Evolutionary conservation across 2,113 vertebrate genomes (phyloP), one percentile per base, ranked within the genome.

Genomic region (Dipodomys stephensi): DNA sequence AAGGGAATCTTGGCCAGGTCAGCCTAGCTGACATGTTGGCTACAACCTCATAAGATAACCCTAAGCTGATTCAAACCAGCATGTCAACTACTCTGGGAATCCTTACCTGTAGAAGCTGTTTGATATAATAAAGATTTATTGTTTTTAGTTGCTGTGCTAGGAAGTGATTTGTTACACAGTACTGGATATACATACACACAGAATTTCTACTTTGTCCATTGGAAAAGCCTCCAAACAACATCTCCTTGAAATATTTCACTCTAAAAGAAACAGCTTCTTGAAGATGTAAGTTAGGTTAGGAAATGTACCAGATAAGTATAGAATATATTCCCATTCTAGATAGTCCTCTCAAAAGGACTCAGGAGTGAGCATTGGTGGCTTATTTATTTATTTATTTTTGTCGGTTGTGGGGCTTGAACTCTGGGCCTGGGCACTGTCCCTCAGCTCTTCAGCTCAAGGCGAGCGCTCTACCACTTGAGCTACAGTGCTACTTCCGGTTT

Each of bases 181-280:
- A 68, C 13, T 39, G 72, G 6, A 65, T 67, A 18, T 4, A 68
- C 9, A 62, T 73, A 92, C 15, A 32, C 1, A 65, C 4, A 67
- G 15, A 25, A 44, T 87, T 89, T 82, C 53, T 74, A 77, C 19
- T 39, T 80, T 80, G 62, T 44, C 76, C 12, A 57, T 22, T 74
- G 82, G 68, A 67, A 76, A 85, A 4, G 2, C 67, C 62, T 71
- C 39, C 68, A 88, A 92, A 49, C 28, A 90, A 87, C 72, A 27
- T 62, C 46, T 44, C 71, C 7, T 80, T 88, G 22, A 84, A 71
- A 35, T 79, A 32, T 18, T 82, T 91, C 39, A 35, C 72, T 94
- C 39, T 84, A 35, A 87, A 91, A 91, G 81, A 44, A 90, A 25
- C n/a, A 3, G 7, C 32, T 93, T 95, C 49, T 32, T 91, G 46